Conservation (phyloP, 2,888 invertebrate genomes). For the Drosophila niveifrons region DNA sequence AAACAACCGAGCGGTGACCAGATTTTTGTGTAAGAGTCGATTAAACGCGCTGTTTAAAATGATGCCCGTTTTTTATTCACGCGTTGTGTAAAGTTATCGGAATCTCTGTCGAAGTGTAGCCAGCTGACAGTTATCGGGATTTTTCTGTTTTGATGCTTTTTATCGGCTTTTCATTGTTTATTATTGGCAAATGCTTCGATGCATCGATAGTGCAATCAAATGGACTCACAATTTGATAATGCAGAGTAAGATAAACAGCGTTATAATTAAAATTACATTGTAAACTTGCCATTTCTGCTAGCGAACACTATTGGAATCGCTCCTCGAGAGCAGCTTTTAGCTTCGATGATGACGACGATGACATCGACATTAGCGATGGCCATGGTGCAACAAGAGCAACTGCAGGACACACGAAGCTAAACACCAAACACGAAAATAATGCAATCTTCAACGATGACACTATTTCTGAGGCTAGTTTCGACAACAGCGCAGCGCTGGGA, state of each 20-base stretch:
- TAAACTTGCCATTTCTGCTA: slow-evolving; percentile 83
- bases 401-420: slow-evolving; percentile 20
- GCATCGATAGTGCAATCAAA: slow-evolving; percentile 18
- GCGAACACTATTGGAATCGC: slow-evolving; percentile 92
- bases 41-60: too few species aligned
- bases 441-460: slow-evolving; percentile 82
- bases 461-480: slow-evolving; percentile 84
- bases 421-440: slow-evolving; percentile 61
- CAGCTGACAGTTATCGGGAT: too few species aligned
- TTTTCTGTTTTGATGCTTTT: too few species aligned
- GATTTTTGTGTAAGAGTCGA: too few species aligned
- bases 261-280: neutral
- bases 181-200: too few species aligned
- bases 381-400: neutral
- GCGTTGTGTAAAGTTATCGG: too few species aligned
- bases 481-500: slow-evolving; percentile 71
- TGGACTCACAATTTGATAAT: slow-evolving; percentile 58
- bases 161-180: too few species aligned
- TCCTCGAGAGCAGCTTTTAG: slow-evolving; percentile 90
- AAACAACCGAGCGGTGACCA: too few species aligned
- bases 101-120: too few species aligned
- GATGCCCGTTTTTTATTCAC: too few species aligned
- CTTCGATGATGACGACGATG: slow-evolving; percentile 93
- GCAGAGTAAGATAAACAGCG: slow-evolving; percentile 37
- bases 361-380: slow-evolving; percentile 73